Evolutionary conservation across 2,797 vertebrate species (phyloP), one percentile per base, ranked within the genome.

Genomic region (Adrianichthys oophorus): DNA sequence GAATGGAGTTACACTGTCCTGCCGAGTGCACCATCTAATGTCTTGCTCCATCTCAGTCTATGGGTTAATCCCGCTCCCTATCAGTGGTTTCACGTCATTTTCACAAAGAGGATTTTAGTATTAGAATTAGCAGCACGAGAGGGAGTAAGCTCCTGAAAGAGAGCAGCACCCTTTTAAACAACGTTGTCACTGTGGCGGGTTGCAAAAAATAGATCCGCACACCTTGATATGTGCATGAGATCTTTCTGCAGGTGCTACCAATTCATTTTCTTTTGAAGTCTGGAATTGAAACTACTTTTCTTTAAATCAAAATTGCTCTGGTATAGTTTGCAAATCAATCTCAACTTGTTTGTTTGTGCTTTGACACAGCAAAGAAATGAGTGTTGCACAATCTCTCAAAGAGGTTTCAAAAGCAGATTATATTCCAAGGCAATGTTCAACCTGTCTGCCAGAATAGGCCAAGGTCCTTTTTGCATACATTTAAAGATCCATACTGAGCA

Each of bases 61-160:
- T 15, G 60, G 76, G 77, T 83, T 91, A 90, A 90, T 85, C 85
- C 87, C 47, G 78, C 84, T 82, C 82, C 88, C 74, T 75, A 76
- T 74, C 82, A 70, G 68, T 47, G 67, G 79, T 70, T 70, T 45
- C 65, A 63, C 69, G 52, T 85, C 79, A 83, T 78, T 82, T 85
- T 72, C 71, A 83, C 86, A 91, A 92, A 94, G 91, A 92, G 91
- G 91, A 93, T 93, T 92, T 83, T 72, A 85, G 86, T 76, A 87
- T 89, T 90, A 88, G 79, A 87, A 68, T 53, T 64, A 67, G 59
- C 68, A 49, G 75, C 48, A 67, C 26, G 15, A 51, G 56, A 75
- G 63, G 60, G 47, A 52, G 21, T n/a, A n/a, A 50, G 51, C 70
- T 68, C 47, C 56, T 50, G 52, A 42, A 68, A 70, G 47, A 62